phyloP scores from a whole-genome alignment of 2,888 invertebrate genomes.

The Phoronis australis region DNA sequence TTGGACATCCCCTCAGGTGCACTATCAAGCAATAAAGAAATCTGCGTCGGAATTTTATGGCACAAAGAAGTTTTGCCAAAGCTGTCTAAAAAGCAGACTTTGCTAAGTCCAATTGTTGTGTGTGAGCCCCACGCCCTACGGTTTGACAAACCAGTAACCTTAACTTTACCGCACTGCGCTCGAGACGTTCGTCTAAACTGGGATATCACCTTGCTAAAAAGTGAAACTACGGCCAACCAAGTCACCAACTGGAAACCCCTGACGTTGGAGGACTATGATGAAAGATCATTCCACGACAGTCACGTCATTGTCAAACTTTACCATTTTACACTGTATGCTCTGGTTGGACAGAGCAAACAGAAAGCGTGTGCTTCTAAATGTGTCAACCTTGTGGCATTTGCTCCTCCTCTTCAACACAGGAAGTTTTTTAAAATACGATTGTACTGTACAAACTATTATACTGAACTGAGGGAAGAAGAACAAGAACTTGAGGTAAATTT shows the following conservation, averaged over 20 bases:
- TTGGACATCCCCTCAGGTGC: constrained; percentile 19
- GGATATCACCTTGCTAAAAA: constrained; percentile 15
- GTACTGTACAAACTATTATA: constrained; percentile 22
- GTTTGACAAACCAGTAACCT: constrained; percentile 17
- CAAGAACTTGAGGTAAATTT: too few species aligned
- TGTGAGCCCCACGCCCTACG: constrained; percentile 20
- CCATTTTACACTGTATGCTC: constrained; percentile 23
- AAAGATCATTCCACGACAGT: constrained; percentile 6
- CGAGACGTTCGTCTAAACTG: constrained; percentile 15
- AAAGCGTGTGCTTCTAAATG: constrained; percentile 17
- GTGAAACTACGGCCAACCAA: constrained; percentile 8
- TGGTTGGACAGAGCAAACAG: constrained; percentile 16
- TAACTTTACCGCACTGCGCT: constrained; percentile 24
- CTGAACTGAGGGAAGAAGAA: too few species aligned
- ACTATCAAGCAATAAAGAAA: constrained; percentile 7
- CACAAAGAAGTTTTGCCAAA: constrained; percentile 13
- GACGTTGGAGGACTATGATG: constrained; percentile 11
- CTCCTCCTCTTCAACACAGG: constrained; percentile 13
- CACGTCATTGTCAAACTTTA: constrained; percentile 14
- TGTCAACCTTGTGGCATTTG: constrained; percentile 23
- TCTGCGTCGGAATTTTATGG: constrained; percentile 22
- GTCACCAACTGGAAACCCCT: constrained; percentile 15
- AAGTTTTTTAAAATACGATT: constrained; percentile 19
- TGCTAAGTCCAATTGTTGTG: constrained; percentile 22
- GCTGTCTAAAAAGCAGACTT: constrained; percentile 12